Evolutionary conservation across 2,113 vertebrate genomes (phyloP).

Genomic region (Climacteris rufus): DNA sequence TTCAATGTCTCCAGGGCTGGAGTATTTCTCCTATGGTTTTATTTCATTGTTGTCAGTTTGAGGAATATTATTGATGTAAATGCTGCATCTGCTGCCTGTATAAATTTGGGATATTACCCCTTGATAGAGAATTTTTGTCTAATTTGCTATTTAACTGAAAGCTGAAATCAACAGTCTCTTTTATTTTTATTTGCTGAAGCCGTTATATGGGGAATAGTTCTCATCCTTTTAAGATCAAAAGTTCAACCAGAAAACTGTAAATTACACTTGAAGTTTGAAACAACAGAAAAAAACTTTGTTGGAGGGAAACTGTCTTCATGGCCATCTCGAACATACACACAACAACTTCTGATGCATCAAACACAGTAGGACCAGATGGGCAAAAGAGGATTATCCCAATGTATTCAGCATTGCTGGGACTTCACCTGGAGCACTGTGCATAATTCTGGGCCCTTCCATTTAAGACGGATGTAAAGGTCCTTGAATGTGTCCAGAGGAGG

Average conservation of each 20-base stretch:
- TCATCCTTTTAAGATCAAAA: neutral
- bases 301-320: neutral
- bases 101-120: neutral
- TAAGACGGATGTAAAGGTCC: neutral
- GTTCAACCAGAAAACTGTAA: neutral
- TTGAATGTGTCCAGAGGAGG: neutral
- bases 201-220: neutral
- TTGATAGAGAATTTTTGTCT: neutral
- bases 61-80: neutral
- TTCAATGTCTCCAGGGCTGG: neutral
- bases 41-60: neutral
- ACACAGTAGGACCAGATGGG: neutral
- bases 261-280: neutral
- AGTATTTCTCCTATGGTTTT: neutral
- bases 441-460: neutral
- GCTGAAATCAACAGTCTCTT: neutral
- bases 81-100: neutral
- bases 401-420: neutral
- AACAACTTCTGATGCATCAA: neutral
- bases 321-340: neutral
- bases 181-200: conserved; percentile 3
- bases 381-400: neutral
- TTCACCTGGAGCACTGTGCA: neutral
- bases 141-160: conserved; percentile 19
- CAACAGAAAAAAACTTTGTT: neutral